Conservation (phyloP, 30 jellyfish, hydroid and myxozoan species). For the Clytia hemisphaerica region DNA sequence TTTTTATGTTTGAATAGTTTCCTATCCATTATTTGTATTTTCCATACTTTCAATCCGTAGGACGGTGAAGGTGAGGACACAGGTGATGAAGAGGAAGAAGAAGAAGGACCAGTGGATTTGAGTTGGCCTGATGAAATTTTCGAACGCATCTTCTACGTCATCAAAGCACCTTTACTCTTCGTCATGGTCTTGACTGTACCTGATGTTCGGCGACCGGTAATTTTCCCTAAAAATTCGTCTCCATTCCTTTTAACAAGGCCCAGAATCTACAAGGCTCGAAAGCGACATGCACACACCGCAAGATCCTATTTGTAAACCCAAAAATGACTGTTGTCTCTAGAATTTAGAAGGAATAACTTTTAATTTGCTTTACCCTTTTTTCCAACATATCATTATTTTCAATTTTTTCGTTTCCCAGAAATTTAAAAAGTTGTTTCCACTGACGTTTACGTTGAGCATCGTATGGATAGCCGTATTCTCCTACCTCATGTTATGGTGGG, state of each 20-base stretch:
- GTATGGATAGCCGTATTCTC: constrained; percentile 83
- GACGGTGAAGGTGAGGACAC: constrained; percentile 18
- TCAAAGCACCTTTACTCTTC: constrained; percentile 54
- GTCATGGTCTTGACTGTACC: constrained; percentile 58
- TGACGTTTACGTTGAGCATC: constrained; percentile 70
- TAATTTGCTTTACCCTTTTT: neutral
- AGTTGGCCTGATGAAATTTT: constrained; percentile 42
- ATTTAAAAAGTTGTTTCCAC: constrained; percentile 40
- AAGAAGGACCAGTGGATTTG: constrained; percentile 67
- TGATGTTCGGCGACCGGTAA: constrained; percentile 83
- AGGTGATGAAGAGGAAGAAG: constrained; percentile 56
- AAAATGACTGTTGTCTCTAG: neutral
- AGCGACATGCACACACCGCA: no score
- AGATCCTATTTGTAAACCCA: no score
- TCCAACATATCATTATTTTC: neutral
- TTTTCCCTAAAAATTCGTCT: neutral
- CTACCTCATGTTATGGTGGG: constrained; percentile 92
- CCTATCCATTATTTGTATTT: neutral
- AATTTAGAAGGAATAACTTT: neutral
- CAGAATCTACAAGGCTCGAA: neutral
- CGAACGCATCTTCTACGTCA: constrained; percentile 42
- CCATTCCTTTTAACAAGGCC: neutral
- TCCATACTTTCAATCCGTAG: neutral
- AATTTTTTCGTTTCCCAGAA: constrained; percentile 21
- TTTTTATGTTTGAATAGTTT: no score